Percentiles rank a stretch among this genome's conserved stretches.
These are phyloP conservation scores for Eleutherodactylus coqui DNA, from an alignment of 2,797 vertebrate genomes.

Conservation along the genomic window DNA sequence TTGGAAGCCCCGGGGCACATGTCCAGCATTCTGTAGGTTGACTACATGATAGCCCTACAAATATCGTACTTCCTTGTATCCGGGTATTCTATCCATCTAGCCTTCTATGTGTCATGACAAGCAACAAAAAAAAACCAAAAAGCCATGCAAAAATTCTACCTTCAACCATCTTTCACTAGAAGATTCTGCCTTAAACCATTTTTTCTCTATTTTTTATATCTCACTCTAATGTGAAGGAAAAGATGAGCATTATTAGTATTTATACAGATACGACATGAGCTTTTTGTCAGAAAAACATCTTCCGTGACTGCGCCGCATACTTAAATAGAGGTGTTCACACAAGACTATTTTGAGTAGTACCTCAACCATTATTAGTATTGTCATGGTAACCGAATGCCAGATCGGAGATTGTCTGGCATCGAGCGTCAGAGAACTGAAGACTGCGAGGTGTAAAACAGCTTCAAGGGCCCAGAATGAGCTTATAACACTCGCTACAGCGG, in stretches of 20 bases:
- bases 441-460: slow-evolving; percentile 29
- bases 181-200: neutral
- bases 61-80: no score
- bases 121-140: no score
- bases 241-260: neutral
- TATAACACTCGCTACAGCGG: neutral
- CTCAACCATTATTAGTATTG: slow-evolving; percentile 56
- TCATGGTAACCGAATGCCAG: slow-evolving; percentile 39
- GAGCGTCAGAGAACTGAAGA: neutral
- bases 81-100: no score
- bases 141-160: no score
- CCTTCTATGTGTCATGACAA: no score
- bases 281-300: slow-evolving; percentile 22
- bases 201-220: neutral
- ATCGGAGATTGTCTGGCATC: slow-evolving; percentile 31
- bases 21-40: no score
- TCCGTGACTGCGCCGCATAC: slow-evolving; percentile 24
- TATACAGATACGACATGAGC: neutral
- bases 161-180: neutral
- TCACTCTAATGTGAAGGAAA: neutral
- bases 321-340: slow-evolving; percentile 35
- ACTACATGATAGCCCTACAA: no score
- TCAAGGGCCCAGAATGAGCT: neutral
- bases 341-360: slow-evolving; percentile 51
- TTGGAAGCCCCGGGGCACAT: no score